These are phyloP conservation scores for Monarcha castaneiventris DNA, from an alignment of 2,113 vertebrate species.

Conservation along the genomic window DNA sequence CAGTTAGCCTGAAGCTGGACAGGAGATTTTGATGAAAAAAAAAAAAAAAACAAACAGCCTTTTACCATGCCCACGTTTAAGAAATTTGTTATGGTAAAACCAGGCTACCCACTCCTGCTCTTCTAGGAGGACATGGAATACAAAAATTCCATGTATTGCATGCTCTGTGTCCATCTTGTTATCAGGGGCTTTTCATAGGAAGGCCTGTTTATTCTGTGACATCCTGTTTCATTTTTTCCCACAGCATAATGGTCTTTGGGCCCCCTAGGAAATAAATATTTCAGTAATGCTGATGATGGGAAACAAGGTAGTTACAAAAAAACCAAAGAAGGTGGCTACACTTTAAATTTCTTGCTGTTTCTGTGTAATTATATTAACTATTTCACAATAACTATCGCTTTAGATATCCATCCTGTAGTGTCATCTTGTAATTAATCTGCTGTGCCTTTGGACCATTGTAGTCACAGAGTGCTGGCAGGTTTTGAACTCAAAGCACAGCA, in stretches of 20 bases:
- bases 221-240: not conserved
- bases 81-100: not conserved
- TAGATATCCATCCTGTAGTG: not conserved
- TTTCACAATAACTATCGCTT: not conserved
- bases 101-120: not conserved
- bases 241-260: not conserved
- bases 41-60: not conserved
- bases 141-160: not conserved
- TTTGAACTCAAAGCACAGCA: conserved; percentile 1
- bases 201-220: not conserved
- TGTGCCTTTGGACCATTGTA: not conserved
- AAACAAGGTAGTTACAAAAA: not conserved
- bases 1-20: not conserved
- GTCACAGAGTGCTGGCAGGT: not conserved
- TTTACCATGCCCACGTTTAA: not conserved
- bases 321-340: not conserved
- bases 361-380: not conserved
- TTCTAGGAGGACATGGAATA: not conserved
- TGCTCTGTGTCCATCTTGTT: not conserved
- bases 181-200: not conserved
- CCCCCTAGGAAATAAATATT: not conserved
- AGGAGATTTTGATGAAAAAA: not conserved
- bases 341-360: not conserved
- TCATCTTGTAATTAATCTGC: not conserved
- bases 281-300: not conserved